A percentile compares a stretch with the other conserved stretches of the same genome.
Conservation (phyloP, 2,888 invertebrate genomes). For the Hymenopus coronatus region DNA sequence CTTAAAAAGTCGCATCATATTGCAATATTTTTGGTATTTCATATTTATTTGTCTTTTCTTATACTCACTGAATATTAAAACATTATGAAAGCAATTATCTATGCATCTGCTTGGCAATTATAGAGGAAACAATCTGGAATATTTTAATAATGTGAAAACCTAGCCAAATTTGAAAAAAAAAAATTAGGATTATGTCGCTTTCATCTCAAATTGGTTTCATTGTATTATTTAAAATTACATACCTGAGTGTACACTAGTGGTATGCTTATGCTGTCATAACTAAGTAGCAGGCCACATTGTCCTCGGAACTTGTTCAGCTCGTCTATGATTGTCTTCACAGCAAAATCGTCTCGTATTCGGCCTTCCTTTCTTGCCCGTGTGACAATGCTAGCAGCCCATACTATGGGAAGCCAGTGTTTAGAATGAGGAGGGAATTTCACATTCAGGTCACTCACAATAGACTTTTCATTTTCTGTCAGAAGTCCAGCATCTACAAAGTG, state of each 20-base stretch:
- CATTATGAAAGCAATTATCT: too few species aligned
- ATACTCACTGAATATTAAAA: too few species aligned
- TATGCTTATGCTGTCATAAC: slow-evolving; percentile 75
- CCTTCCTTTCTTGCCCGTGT: slow-evolving; percentile 88
- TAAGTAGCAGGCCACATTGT: slow-evolving; percentile 70
- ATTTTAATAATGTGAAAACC: too few species aligned
- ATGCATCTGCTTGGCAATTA: too few species aligned
- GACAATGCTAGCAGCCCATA: slow-evolving; percentile 88
- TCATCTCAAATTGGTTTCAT: too few species aligned
- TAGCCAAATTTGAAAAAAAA: too few species aligned
- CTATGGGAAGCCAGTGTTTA: slow-evolving; percentile 88
- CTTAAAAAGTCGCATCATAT: too few species aligned
- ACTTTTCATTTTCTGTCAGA: slow-evolving; percentile 75
- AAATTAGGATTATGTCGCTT: too few species aligned
- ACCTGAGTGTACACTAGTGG: slow-evolving; percentile 80
- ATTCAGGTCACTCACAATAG: slow-evolving; percentile 74
- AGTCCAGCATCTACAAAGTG: slow-evolving; percentile 84
- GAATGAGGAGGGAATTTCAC: slow-evolving; percentile 78
- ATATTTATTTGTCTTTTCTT: too few species aligned
- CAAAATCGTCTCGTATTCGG: slow-evolving; percentile 85
- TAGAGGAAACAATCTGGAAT: too few species aligned
- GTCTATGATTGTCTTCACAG: slow-evolving; percentile 86
- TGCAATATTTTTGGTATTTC: too few species aligned
- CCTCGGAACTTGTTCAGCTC: slow-evolving; percentile 82
- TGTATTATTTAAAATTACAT: neutral